Evolutionary conservation across 37 sponge, comb jelly and placozoan genomes (phyloP).

Genomic region (Diacarnus erythraeanus): DNA sequence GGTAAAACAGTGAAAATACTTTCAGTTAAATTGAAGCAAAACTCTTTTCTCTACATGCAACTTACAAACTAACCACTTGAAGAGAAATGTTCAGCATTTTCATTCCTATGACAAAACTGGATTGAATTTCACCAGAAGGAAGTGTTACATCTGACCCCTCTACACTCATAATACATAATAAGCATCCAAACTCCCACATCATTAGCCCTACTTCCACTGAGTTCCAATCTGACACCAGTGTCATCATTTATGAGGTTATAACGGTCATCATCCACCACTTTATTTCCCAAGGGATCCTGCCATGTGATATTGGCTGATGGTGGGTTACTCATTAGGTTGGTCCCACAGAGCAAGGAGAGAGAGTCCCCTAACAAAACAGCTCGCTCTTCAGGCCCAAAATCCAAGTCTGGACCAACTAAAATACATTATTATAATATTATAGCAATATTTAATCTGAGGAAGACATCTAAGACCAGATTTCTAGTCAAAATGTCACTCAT

Average conservation of each 20-base stretch:
- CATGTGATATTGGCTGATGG: neutral
- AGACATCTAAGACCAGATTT: too few relatives aligned
- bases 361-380: neutral
- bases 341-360: slow-evolving; percentile 26
- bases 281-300: neutral
- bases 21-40: neutral
- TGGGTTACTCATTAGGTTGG: slow-evolving; percentile 26
- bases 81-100: neutral
- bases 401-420: slow-evolving; percentile 19
- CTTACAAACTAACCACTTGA: slow-evolving; percentile 11
- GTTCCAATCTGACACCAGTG: slow-evolving; percentile 1
- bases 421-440: neutral
- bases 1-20: neutral
- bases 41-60: neutral
- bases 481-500: neutral
- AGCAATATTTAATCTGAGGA: too few relatives aligned
- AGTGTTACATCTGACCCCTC: neutral
- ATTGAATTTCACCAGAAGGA: neutral
- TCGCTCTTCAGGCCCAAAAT: neutral
- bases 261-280: neutral
- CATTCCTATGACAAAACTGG: neutral
- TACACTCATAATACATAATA: neutral
- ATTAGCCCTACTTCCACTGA: neutral
- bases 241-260: neutral
- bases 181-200: slow-evolving; percentile 18